A percentile compares a stretch with the other conserved stretches of the same genome.
These are phyloP conservation scores for Phortica magna DNA, from an alignment of 2,888 invertebrate species.

Conservation along the genomic window DNA sequence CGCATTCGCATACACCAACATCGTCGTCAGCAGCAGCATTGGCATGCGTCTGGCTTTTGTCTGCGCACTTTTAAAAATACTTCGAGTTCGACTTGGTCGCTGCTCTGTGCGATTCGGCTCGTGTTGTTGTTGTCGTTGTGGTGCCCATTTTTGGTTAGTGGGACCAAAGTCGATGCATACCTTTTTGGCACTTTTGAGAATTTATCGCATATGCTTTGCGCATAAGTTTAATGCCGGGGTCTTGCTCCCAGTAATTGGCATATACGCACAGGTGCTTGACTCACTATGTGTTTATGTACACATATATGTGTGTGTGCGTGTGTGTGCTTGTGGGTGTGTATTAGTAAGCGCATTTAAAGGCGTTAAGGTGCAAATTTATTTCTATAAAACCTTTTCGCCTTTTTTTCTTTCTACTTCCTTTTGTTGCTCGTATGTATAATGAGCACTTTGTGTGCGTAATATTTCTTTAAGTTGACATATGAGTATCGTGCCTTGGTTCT, in stretches of 20 bases:
- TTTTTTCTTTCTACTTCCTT: conserved; percentile 28
- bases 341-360: conserved; percentile 66
- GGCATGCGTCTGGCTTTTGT: conserved; percentile 52
- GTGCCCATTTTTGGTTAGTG: conserved; percentile 7
- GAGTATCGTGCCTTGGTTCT: conserved; percentile 45
- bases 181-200: conserved; percentile 72
- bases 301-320: conserved; percentile 25
- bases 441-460: conserved; percentile 71
- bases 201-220: conserved; percentile 73
- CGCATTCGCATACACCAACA: neutral
- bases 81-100: conserved; percentile 44
- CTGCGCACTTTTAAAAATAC: conserved; percentile 59
- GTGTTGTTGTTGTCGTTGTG: neutral
- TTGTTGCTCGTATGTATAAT: conserved; percentile 55
- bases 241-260: conserved; percentile 71
- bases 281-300: neutral
- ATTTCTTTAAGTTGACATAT: conserved; percentile 70
- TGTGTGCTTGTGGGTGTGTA: conserved; percentile 43
- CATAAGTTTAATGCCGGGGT: conserved; percentile 53
- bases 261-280: conserved; percentile 43
- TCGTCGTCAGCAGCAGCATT: conserved; percentile 13
- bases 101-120: conserved; percentile 21
- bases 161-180: conserved; percentile 59
- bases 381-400: conserved; percentile 66
- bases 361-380: conserved; percentile 75